A percentile compares a stretch with the other conserved stretches of the same genome.
These are phyloP conservation scores for Tapera naevia DNA, from an alignment of 2,797 vertebrate genomes.

Conservation along the genomic window DNA sequence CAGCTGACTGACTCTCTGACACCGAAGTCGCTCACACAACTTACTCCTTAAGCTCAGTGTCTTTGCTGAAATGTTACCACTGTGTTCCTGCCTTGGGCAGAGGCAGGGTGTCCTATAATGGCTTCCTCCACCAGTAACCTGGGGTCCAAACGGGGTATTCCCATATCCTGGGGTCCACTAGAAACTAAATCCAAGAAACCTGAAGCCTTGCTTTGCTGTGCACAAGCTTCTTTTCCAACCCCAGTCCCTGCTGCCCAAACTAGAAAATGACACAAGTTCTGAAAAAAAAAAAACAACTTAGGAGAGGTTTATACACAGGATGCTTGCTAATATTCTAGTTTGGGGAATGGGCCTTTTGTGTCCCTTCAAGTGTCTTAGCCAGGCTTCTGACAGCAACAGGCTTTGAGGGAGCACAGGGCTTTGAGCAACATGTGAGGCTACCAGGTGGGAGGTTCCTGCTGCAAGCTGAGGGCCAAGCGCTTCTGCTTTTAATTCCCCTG, in stretches of 20 bases:
- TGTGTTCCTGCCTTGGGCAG: neutral
- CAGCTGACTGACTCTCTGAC: neutral
- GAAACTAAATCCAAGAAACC: neutral
- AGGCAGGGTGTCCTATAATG: neutral
- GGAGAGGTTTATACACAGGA: neutral
- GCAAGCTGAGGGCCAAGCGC: neutral
- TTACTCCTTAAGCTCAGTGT: neutral
- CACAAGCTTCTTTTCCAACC: neutral
- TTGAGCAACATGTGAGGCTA: rapidly evolving
- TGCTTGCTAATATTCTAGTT: too few relatives aligned
- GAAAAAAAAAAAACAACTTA: too few relatives aligned
- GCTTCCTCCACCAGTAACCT: neutral
- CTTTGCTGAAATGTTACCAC: neutral
- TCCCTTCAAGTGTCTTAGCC: neutral
- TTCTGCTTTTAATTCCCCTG: neutral
- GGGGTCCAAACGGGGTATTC: neutral
- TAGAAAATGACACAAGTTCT: too few relatives aligned
- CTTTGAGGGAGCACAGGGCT: neutral
- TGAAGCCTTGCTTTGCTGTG: neutral
- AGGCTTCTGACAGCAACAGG: neutral
- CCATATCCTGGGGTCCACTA: too few relatives aligned
- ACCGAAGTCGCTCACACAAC: neutral
- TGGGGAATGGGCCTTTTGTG: neutral
- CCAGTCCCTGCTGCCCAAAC: neutral
- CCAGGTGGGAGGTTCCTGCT: rapidly evolving